Conservation (phyloP, 2,888 invertebrate genomes). For the Troilus luridus region DNA sequence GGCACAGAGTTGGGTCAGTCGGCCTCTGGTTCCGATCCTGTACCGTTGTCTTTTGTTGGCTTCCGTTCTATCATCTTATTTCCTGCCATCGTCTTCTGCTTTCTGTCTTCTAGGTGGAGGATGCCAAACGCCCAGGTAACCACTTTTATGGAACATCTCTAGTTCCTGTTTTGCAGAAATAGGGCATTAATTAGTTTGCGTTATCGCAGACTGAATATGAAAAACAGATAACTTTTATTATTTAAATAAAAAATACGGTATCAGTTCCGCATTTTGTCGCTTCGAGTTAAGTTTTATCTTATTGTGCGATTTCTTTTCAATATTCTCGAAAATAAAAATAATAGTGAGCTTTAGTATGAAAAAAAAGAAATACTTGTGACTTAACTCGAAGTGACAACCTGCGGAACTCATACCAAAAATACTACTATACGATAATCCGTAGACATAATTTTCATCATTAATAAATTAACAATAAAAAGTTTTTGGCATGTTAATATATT, state of each 20-base stretch:
- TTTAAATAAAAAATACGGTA: no score
- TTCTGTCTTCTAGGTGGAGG: conserved; percentile 36
- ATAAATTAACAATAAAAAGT: no score
- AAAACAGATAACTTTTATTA: neutral
- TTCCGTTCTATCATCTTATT: neutral
- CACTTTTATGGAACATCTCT: neutral
- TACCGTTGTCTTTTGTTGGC: neutral
- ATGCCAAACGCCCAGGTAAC: conserved; percentile 42
- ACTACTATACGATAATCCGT: no score
- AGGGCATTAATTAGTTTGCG: neutral
- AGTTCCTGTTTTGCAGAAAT: neutral
- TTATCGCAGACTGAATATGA: neutral
- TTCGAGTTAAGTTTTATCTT: no score
- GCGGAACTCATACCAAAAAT: no score
- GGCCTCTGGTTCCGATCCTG: conserved; percentile 20
- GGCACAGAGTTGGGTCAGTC: conserved; percentile 29
- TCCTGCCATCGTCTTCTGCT: neutral
- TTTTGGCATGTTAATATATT: no score
- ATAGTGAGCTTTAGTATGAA: no score
- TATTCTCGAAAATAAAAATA: no score
- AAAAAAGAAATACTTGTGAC: no score
- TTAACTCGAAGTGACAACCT: no score
- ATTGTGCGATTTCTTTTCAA: no score
- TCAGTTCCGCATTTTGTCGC: no score
- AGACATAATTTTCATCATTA: neutral